Percentiles rank a stretch among this genome's conserved stretches.
Conservation (phyloP, 2,113 vertebrate genomes). For the Lamprotornis superbus region DNA sequence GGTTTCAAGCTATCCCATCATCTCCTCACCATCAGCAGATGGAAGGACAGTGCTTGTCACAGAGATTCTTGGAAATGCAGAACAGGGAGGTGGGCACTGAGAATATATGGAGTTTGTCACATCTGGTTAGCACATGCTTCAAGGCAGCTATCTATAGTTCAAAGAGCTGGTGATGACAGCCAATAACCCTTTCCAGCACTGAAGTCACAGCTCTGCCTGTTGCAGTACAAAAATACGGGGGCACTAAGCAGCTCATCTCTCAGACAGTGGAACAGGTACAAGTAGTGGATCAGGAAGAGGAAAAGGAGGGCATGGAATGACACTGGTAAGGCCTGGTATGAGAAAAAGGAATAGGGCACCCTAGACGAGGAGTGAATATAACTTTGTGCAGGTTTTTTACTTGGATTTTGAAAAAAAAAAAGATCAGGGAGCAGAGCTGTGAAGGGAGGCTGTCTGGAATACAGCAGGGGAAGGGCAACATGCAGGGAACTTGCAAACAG, state of each 20-base stretch:
- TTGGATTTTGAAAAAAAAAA: neutral
- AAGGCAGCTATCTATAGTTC: slow-evolving; percentile 11
- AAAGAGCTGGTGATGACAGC: neutral
- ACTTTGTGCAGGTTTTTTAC: neutral
- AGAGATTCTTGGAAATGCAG: neutral
- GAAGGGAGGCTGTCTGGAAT: neutral
- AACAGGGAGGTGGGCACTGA: neutral
- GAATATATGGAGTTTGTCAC: neutral
- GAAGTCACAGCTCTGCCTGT: neutral
- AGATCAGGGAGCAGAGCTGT: neutral
- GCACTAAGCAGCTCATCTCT: neutral
- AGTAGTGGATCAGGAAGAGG: neutral
- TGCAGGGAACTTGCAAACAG: neutral
- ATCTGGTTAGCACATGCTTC: neutral
- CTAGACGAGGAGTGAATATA: neutral
- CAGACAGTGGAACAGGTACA: neutral
- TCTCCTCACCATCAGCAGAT: neutral
- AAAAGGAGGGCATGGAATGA: neutral
- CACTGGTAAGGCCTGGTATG: neutral
- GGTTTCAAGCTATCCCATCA: neutral
- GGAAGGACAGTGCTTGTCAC: neutral
- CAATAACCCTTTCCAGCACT: neutral
- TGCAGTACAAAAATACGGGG: neutral
- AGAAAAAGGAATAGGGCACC: neutral
- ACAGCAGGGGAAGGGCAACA: neutral